These are phyloP conservation scores for Caprella mutica DNA, from an alignment of 2,888 invertebrate genomes.

Conservation along the genomic window DNA sequence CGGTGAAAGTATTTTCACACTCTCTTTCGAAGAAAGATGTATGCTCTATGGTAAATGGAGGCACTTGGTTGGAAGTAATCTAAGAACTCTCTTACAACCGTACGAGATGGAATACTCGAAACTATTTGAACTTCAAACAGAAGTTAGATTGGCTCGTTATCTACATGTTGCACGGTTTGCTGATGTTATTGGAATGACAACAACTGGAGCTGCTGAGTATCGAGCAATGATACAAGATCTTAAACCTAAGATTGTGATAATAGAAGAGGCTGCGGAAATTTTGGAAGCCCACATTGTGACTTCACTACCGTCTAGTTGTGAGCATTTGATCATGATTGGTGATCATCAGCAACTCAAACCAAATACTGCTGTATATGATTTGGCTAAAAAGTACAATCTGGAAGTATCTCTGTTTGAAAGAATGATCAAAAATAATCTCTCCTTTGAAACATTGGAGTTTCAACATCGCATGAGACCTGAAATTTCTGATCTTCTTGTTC, in stretches of 20 bases:
- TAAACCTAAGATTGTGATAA: slow-evolving; percentile 57
- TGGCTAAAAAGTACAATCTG: slow-evolving; percentile 55
- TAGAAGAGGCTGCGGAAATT: slow-evolving; percentile 84
- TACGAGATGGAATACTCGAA: slow-evolving; percentile 44
- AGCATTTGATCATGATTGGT: slow-evolving; percentile 76
- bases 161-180: slow-evolving; percentile 18
- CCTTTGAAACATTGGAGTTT: slow-evolving; percentile 45
- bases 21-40: slow-evolving; percentile 41
- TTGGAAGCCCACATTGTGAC: slow-evolving; percentile 72
- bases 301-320: slow-evolving; percentile 56
- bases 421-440: no score
- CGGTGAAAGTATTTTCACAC: background rate
- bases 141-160: slow-evolving; percentile 43
- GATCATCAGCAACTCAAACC: slow-evolving; percentile 74
- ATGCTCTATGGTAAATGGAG: slow-evolving; percentile 42
- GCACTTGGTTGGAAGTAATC: background rate
- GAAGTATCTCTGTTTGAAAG: slow-evolving; percentile 75
- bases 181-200: slow-evolving; percentile 61
- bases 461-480: slow-evolving; percentile 68
- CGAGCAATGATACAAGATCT: slow-evolving; percentile 52
- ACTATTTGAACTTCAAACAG: slow-evolving; percentile 46
- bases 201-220: slow-evolving; percentile 59
- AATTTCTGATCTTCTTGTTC: slow-evolving; percentile 50
- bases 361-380: slow-evolving; percentile 53
- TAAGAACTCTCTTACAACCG: slow-evolving; percentile 21